These are phyloP conservation scores for Notiomystis cincta DNA, from an alignment of 2,113 vertebrate genomes.

Conservation along the genomic window DNA sequence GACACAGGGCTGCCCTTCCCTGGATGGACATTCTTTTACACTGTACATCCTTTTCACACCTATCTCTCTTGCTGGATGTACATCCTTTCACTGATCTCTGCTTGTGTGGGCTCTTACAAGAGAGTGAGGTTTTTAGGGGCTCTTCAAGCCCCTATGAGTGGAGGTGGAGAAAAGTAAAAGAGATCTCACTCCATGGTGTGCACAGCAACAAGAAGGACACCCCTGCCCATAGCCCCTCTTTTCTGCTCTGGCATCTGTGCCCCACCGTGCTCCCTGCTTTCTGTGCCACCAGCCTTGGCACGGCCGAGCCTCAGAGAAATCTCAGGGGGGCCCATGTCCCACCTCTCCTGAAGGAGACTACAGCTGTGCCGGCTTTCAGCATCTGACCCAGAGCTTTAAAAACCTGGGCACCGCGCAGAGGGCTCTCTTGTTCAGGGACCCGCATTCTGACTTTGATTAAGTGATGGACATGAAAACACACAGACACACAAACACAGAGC, in stretches of 20 bases:
- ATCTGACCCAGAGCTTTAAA: slow-evolving; percentile 14
- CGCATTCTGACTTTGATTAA: slow-evolving; percentile 58
- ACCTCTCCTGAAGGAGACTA: background rate
- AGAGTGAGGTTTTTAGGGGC: background rate
- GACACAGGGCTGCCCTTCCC: background rate
- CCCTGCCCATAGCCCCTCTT: background rate
- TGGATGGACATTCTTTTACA: background rate
- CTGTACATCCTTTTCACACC: background rate
- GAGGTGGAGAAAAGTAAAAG: background rate
- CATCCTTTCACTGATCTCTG: background rate
- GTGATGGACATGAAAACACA: slow-evolving; percentile 62
- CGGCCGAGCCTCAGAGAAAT: background rate
- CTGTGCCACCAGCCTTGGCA: background rate
- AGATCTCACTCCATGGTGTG: background rate
- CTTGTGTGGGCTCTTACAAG: accelerated
- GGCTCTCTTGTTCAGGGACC: slow-evolving; percentile 51
- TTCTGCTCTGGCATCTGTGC: background rate
- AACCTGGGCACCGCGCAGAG: accelerated
- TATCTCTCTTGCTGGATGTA: background rate
- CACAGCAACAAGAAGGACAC: background rate
- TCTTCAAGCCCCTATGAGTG: background rate
- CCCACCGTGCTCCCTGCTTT: accelerated
- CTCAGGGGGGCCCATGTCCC: background rate
- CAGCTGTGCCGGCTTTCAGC: background rate
- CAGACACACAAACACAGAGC: slow-evolving; percentile 59